Conservation (phyloP, 30 jellyfish, hydroid and myxozoan genomes). For the Chrysaora quinquecirrha region DNA sequence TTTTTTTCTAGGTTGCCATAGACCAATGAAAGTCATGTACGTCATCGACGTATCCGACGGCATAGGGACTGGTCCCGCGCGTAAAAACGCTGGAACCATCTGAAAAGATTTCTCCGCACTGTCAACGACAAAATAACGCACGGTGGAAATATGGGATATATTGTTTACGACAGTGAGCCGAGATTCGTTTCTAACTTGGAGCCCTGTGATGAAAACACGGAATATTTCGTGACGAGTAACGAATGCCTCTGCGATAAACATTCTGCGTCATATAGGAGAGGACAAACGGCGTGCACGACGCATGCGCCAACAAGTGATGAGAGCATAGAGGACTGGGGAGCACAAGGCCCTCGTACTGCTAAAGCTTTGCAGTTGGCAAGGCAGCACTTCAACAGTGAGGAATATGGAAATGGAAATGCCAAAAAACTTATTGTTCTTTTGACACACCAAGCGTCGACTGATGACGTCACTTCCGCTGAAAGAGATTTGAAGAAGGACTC, state of each 20-base stretch:
- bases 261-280: slow-evolving; percentile 21
- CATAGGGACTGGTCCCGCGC: slow-evolving; percentile 87
- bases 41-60: slow-evolving; percentile 98
- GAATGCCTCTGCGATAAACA: slow-evolving; percentile 86
- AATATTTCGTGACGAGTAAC: slow-evolving; percentile 83
- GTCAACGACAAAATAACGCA: slow-evolving; percentile 72
- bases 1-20: slow-evolving; percentile 74
- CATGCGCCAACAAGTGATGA: slow-evolving; percentile 88
- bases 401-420: slow-evolving; percentile 16
- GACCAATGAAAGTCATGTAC: slow-evolving; percentile 82
- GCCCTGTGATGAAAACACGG: slow-evolving; percentile 93
- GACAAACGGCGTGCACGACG: slow-evolving; percentile 79
- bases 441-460: slow-evolving; percentile 91
- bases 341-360: slow-evolving; percentile 97
- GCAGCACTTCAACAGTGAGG: slow-evolving; percentile 44
- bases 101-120: slow-evolving; percentile 73
- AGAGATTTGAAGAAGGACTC: slow-evolving; percentile 79
- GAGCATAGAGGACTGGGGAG: slow-evolving; percentile 96
- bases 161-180: slow-evolving; percentile 96
- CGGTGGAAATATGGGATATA: slow-evolving; percentile 78
- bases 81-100: slow-evolving; percentile 91
- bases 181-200: slow-evolving; percentile 68
- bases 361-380: slow-evolving; percentile 87
- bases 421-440: slow-evolving; percentile 87
- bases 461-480: slow-evolving; percentile 86